phyloP scores from a whole-genome alignment of 1,140 invertebrate species.

The Lutraria rhynchaena region DNA sequence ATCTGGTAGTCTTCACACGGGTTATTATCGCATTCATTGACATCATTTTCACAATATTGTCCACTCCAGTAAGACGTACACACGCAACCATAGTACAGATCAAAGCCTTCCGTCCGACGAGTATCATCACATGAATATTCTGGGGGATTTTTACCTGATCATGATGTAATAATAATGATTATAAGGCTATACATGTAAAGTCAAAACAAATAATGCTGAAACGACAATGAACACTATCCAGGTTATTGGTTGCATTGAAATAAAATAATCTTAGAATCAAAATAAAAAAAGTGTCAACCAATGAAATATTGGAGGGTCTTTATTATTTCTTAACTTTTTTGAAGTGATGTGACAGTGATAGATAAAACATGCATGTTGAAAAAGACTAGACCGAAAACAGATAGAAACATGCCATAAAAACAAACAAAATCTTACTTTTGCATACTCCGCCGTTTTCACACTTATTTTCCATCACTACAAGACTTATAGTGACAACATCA shows the following conservation, averaged over 20 bases:
- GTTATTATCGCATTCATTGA: conserved; percentile 7
- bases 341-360: no score
- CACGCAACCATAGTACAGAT: conserved; percentile 8
- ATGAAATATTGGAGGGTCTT: no score
- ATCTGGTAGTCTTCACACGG: conserved; percentile 1
- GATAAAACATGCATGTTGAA: not conserved
- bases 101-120: conserved; percentile 9
- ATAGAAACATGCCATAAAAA: not conserved
- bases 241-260: no score
- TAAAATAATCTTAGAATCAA: no score
- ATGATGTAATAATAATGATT: no score
- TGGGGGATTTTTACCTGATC: conserved; percentile 10
- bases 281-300: no score
- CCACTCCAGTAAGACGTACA: conserved; percentile 2
- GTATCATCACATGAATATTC: conserved; percentile 27
- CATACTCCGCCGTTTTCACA: conserved; percentile 17
- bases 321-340: no score
- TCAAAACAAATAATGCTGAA: no score
- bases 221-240: not conserved
- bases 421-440: conserved; percentile 16
- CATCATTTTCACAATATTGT: conserved; percentile 1
- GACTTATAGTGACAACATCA: conserved; percentile 15
- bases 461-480: conserved; percentile 20
- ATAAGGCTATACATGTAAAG: no score
- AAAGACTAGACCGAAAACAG: not conserved